phyloP scores from a whole-genome alignment of 2,797 vertebrate species.

The Diplodus puntazzo region DNA sequence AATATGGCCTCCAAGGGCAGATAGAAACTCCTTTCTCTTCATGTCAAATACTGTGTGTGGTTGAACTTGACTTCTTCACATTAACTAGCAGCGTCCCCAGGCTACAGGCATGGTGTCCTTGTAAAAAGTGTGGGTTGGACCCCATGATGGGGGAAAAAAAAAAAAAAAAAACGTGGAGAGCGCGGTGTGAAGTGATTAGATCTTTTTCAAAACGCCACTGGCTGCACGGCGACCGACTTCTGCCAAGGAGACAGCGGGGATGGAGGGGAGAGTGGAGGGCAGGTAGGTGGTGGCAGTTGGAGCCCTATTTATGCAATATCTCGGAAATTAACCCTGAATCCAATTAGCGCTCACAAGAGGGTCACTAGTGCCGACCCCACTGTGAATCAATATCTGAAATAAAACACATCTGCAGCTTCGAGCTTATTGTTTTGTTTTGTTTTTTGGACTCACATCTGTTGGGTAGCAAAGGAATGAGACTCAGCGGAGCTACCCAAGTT shows the following conservation, averaged over 20 bases:
- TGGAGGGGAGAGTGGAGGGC: neutral
- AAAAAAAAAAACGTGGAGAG: constrained; percentile 29
- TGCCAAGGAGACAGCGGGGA: constrained; percentile 37
- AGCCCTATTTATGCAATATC: constrained; percentile 8
- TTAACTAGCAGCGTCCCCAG: constrained; percentile 51
- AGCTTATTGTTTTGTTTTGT: neutral
- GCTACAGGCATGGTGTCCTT: constrained; percentile 47
- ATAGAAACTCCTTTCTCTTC: constrained; percentile 40
- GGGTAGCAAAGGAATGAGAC: neutral
- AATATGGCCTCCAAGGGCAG: constrained; percentile 57
- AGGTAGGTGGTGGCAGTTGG: constrained; percentile 18
- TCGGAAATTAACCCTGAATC: constrained; percentile 24
- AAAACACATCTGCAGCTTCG: neutral
- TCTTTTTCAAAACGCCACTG: constrained; percentile 52
- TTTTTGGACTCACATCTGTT: neutral
- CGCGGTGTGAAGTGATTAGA: constrained; percentile 54
- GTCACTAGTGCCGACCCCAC: neutral
- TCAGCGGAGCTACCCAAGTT: neutral
- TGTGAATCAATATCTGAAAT: neutral
- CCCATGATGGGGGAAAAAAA: neutral
- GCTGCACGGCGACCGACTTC: constrained; percentile 38
- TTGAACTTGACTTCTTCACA: constrained; percentile 62
- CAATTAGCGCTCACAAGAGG: neutral
- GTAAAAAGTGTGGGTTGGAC: constrained; percentile 35
- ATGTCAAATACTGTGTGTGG: constrained; percentile 47